These are phyloP conservation scores for Anthrax anthrax DNA, from an alignment of 2,888 invertebrate species.

Conservation along the genomic window DNA sequence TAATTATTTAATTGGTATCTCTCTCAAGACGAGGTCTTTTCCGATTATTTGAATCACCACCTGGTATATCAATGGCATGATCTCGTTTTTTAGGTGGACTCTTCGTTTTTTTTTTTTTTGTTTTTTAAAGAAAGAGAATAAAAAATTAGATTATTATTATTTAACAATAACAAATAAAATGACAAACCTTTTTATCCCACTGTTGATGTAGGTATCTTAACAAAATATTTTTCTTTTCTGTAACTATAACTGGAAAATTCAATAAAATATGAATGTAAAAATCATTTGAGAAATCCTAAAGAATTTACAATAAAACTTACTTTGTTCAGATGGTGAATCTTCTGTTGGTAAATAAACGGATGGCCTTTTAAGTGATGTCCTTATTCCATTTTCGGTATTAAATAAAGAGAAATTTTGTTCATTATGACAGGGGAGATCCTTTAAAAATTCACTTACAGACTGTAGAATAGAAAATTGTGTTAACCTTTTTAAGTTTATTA, in stretches of 20 bases:
- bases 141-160: not conserved
- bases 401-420: slow-evolving; percentile 83
- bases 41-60: not conserved
- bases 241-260: slow-evolving; percentile 74
- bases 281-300: slow-evolving; percentile 2
- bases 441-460: slow-evolving; percentile 81
- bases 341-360: slow-evolving; percentile 86
- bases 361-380: slow-evolving; percentile 71
- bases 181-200: slow-evolving; percentile 70
- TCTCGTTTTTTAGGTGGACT: slow-evolving; percentile 9
- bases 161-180: not conserved
- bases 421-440: slow-evolving; percentile 81
- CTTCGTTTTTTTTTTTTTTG: not conserved
- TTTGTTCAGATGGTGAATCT: slow-evolving; percentile 85
- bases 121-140: not conserved
- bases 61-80: slow-evolving; percentile 2
- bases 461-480: slow-evolving; percentile 30
- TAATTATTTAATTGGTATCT: slow-evolving; percentile 3
- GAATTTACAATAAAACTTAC: slow-evolving; percentile 45
- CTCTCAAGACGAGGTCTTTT: slow-evolving; percentile 9
- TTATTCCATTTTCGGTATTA: slow-evolving; percentile 70
- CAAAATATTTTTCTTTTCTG: slow-evolving; percentile 88
- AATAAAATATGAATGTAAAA: slow-evolving; percentile 14
- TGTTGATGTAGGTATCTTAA: slow-evolving; percentile 87
- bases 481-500: too few species aligned